Evolutionary conservation across 2,888 invertebrate species (phyloP).

Genomic region (Steromphala cineraria): DNA sequence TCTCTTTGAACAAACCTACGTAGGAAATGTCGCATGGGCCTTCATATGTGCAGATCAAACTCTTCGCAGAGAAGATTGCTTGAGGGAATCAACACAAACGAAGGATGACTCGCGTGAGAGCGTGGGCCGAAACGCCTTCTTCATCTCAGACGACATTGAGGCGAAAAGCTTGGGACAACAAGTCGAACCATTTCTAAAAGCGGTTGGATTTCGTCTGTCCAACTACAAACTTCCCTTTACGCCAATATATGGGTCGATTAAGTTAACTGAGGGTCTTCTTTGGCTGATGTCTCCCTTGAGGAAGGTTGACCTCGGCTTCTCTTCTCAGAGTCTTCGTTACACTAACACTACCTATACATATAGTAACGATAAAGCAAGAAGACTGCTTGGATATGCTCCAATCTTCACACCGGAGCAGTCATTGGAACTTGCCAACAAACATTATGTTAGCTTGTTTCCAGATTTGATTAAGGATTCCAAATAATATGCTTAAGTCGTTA

Average conservation of each 20-base stretch:
- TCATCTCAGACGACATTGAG: slow-evolving; percentile 81
- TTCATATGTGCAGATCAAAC: slow-evolving; percentile 80
- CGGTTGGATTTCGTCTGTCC: slow-evolving; percentile 51
- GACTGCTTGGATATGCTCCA: slow-evolving; percentile 77
- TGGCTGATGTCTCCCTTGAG: slow-evolving; percentile 47
- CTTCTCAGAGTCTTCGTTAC: slow-evolving; percentile 52
- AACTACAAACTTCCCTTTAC: slow-evolving; percentile 56
- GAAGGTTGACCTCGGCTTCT: slow-evolving; percentile 41
- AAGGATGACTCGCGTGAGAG: slow-evolving; percentile 56
- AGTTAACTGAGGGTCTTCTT: slow-evolving; percentile 37
- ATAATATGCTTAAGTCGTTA: too few species aligned
- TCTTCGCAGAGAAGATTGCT: slow-evolving; percentile 72
- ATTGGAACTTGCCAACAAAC: slow-evolving; percentile 45
- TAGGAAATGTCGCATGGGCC: slow-evolving; percentile 82
- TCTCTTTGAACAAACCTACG: slow-evolving; percentile 73
- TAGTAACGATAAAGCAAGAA: slow-evolving; percentile 79
- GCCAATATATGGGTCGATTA: slow-evolving; percentile 50
- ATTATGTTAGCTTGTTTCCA: not conserved
- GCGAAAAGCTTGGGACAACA: slow-evolving; percentile 78
- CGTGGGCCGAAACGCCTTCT: slow-evolving; percentile 78
- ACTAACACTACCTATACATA: slow-evolving; percentile 78
- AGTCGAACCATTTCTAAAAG: slow-evolving; percentile 59
- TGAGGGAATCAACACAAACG: slow-evolving; percentile 75
- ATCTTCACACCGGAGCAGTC: slow-evolving; percentile 75
- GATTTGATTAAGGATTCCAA: too few species aligned